These are phyloP conservation scores for Caenorhabditis latens DNA, from an alignment of 1,140 invertebrate genomes.

Conservation along the genomic window DNA sequence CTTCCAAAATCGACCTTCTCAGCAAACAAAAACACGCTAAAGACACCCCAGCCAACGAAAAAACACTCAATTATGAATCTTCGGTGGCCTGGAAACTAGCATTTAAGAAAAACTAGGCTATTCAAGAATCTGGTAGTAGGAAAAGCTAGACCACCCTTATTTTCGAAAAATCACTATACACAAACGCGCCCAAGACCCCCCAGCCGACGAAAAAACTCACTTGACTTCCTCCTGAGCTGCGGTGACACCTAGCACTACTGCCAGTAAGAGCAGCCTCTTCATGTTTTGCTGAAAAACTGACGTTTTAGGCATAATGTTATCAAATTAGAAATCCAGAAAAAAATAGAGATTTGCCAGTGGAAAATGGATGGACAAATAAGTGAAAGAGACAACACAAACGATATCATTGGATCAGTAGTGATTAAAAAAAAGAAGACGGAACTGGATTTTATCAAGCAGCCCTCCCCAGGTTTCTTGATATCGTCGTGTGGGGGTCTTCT, in stretches of 20 bases:
- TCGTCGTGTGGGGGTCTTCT: neutral
- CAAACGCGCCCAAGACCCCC: too few species aligned
- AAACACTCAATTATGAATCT: too few species aligned
- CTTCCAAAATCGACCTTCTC: too few species aligned
- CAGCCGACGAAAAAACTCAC: neutral
- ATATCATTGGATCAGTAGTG: neutral
- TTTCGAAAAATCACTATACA: too few species aligned
- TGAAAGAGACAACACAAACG: neutral
- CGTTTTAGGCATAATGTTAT: neutral
- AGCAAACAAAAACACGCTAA: too few species aligned
- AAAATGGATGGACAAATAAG: neutral
- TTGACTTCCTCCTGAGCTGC: slow-evolving; percentile 25
- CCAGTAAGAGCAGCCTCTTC: slow-evolving; percentile 40
- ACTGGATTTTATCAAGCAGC: slow-evolving; percentile 24
- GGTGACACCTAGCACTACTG: neutral
- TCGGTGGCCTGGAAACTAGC: too few species aligned
- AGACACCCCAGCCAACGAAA: too few species aligned
- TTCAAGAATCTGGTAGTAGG: neutral
- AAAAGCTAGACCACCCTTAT: too few species aligned
- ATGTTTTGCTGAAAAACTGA: slow-evolving; percentile 29
- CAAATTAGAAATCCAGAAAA: neutral
- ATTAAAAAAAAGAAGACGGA: neutral
- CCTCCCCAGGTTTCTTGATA: slow-evolving; percentile 4
- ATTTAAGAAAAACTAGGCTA: neutral
- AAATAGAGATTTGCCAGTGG: neutral